Evolutionary conservation across 2,888 invertebrate species (phyloP).

Genomic region (Polydesmus complanatus): DNA sequence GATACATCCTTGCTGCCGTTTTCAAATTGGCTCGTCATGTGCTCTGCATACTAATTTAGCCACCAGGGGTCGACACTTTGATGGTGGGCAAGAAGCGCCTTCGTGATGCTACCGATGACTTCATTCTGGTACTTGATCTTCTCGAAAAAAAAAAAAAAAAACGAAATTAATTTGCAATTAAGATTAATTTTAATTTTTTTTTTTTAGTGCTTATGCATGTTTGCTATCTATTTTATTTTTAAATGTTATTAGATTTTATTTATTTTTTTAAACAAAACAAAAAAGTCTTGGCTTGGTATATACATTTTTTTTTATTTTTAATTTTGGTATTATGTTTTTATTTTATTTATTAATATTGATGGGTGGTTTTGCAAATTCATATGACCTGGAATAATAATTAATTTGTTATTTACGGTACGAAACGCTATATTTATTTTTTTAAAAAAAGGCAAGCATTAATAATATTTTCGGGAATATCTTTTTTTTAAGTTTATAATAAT

Average conservation of each 20-base stretch:
- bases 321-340: conserved; percentile 21
- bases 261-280: conserved; percentile 29
- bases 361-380: not conserved
- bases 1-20: conserved; percentile 13
- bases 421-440: not conserved
- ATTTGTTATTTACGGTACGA: not conserved
- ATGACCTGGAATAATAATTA: not conserved
- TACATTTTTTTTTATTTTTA: conserved; percentile 22
- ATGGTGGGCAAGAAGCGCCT: conserved; percentile 93
- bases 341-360: conserved; percentile 1
- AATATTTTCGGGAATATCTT: too few species aligned
- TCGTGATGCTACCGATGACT: conserved; percentile 68
- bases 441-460: too few species aligned
- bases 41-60: conserved; percentile 33
- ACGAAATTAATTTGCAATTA: not conserved
- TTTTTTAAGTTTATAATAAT: not conserved
- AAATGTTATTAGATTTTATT: conserved; percentile 8
- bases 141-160: too few species aligned
- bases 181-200: not conserved
- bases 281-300: conserved; percentile 15
- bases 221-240: conserved; percentile 22
- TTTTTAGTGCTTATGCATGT: conserved; percentile 30
- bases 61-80: conserved; percentile 39
- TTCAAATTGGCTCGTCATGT: conserved; percentile 28
- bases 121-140: conserved; percentile 74